Evolutionary conservation across 2,888 invertebrate species (phyloP).

Genomic region (Rutpela maculata): DNA sequence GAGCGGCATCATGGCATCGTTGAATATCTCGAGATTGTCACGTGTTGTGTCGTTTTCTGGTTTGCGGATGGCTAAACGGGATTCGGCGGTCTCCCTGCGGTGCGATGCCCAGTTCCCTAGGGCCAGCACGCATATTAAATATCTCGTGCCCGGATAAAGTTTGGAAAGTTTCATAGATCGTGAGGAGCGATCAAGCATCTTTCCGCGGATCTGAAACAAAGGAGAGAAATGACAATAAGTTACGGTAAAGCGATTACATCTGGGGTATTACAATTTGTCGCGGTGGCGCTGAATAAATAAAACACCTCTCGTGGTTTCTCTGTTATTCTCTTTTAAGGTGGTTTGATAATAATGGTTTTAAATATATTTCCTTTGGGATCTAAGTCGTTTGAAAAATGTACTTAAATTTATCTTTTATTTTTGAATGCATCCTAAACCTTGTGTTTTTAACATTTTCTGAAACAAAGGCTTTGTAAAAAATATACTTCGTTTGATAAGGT

Average conservation of each 20-base stretch:
- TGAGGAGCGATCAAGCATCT: conserved; percentile 83
- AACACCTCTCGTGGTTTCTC: conserved; percentile 16
- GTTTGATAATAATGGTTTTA: conserved; percentile 23
- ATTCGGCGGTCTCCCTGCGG: conserved; percentile 75
- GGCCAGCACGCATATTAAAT: conserved; percentile 92
- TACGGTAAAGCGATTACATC: conserved; percentile 47
- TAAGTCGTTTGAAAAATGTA: conserved; percentile 12
- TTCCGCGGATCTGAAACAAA: conserved; percentile 82
- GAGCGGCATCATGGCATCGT: conserved; percentile 76
- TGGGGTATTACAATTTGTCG: conserved; percentile 49
- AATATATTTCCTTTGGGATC: conserved; percentile 27
- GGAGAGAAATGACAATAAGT: conserved; percentile 47
- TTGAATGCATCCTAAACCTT: background rate
- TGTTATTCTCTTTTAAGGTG: conserved; percentile 8
- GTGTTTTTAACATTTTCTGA: background rate
- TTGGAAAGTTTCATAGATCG: conserved; percentile 85
- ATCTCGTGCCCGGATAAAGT: conserved; percentile 86
- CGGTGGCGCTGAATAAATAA: conserved; percentile 26
- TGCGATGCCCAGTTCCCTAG: conserved; percentile 83
- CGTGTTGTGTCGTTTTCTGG: conserved; percentile 76
- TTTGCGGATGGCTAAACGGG: conserved; percentile 74
- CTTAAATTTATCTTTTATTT: conserved; percentile 19
- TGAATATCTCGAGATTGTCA: conserved; percentile 75
- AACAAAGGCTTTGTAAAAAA: background rate
- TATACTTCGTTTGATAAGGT: background rate